Evolutionary conservation across 2,113 vertebrate genomes (phyloP).

Genomic region (Phalacrocorax brasilianus): DNA sequence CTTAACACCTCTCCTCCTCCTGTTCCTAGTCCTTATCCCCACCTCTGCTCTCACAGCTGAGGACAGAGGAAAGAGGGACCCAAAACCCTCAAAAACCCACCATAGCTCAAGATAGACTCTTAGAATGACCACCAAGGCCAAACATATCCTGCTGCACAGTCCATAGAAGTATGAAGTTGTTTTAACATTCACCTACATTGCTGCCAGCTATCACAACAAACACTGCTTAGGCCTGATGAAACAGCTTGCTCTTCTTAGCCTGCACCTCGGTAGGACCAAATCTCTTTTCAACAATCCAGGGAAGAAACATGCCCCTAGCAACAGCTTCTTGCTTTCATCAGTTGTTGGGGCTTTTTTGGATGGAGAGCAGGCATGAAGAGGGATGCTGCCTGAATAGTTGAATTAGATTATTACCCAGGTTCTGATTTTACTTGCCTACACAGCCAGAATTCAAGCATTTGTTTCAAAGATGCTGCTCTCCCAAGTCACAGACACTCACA

Average conservation of each 20-base stretch:
- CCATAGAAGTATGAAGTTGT: background rate
- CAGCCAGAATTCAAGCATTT: background rate
- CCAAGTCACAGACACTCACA: constrained; percentile 32
- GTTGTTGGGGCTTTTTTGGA: background rate
- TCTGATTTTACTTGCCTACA: background rate
- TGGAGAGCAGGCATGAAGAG: background rate
- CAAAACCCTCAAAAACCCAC: background rate
- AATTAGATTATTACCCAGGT: background rate
- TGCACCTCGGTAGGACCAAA: background rate
- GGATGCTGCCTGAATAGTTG: background rate
- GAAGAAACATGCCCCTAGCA: background rate
- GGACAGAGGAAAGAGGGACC: background rate
- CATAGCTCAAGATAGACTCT: background rate
- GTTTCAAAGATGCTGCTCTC: background rate
- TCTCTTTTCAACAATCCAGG: background rate
- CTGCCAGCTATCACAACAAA: background rate
- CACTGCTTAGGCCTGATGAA: background rate
- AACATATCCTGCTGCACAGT: background rate
- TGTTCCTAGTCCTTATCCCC: background rate
- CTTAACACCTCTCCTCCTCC: background rate
- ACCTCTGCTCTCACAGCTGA: background rate
- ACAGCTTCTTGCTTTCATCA: background rate
- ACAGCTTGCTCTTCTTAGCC: background rate
- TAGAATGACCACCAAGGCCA: background rate
- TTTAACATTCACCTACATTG: background rate